Conservation (phyloP, 1,140 invertebrate genomes). For the Helicorthomorpha holstii region DNA sequence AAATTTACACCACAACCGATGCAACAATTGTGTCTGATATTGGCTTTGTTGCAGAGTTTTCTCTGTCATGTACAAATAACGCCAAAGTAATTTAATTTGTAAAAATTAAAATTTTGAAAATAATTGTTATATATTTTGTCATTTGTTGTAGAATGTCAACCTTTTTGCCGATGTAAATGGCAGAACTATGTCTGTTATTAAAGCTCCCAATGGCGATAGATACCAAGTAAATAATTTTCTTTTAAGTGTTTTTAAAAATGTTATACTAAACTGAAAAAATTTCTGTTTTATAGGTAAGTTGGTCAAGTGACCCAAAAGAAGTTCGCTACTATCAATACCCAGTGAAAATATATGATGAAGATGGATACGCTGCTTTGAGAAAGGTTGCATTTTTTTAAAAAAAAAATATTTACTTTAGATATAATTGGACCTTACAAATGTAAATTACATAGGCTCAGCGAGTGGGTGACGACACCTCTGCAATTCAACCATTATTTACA, state of each 20-base stretch:
- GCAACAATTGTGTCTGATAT: slow-evolving; percentile 70
- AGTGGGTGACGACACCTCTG: too few species aligned
- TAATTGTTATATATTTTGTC: neutral
- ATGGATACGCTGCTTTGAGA: slow-evolving; percentile 60
- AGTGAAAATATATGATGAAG: slow-evolving; percentile 72
- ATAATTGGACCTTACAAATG: too few species aligned
- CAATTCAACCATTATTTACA: too few species aligned
- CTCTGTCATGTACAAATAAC: slow-evolving; percentile 29
- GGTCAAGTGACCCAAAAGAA: slow-evolving; percentile 69
- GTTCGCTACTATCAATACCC: slow-evolving; percentile 56
- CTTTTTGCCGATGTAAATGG: slow-evolving; percentile 74
- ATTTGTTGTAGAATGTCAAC: slow-evolving; percentile 33
- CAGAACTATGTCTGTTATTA: slow-evolving; percentile 57
- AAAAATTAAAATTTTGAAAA: too few species aligned
- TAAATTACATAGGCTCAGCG: too few species aligned
- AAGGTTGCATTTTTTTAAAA: too few species aligned
- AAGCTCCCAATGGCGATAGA: slow-evolving; percentile 45
- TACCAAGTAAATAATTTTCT: slow-evolving; percentile 45
- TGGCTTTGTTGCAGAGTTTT: slow-evolving; percentile 37
- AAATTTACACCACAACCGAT: slow-evolving; percentile 70
- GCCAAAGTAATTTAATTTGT: too few species aligned
- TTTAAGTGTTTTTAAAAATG: neutral
- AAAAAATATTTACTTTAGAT: too few species aligned
- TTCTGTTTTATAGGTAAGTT: slow-evolving; percentile 51
- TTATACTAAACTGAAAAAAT: neutral